These are phyloP conservation scores for Hystrix cristata DNA, from an alignment of 2,113 vertebrate genomes.

Conservation along the genomic window DNA sequence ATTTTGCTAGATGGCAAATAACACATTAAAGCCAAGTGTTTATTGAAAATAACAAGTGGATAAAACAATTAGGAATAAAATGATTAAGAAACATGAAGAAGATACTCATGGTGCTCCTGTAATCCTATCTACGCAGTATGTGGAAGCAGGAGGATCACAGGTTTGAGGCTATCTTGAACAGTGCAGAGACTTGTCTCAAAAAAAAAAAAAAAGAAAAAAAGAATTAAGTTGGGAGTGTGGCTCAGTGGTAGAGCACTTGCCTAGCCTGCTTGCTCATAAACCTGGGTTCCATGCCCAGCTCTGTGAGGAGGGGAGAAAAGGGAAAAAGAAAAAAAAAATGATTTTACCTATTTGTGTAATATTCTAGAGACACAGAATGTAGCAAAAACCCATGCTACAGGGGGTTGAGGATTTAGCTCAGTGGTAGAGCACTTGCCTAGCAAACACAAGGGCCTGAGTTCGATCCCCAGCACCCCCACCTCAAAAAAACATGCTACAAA, in stretches of 20 bases:
- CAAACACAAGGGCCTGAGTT: no score
- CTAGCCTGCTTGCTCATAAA: background rate
- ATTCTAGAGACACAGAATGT: background rate
- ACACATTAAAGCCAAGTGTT: conserved; percentile 49
- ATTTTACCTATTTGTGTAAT: conserved; percentile 40
- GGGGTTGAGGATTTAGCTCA: no score
- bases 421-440: no score
- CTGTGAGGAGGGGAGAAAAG: background rate
- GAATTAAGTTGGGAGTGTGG: background rate
- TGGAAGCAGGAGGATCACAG: background rate
- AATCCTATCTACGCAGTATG: background rate
- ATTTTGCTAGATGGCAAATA: conserved; percentile 13
- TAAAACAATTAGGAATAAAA: conserved; percentile 46
- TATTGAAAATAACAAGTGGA: conserved; percentile 45
- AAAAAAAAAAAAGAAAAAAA: conserved; percentile 38
- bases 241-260: background rate
- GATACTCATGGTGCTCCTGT: background rate
- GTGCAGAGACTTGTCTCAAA: background rate
- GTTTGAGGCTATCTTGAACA: background rate
- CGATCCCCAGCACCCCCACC: no score
- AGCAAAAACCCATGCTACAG: background rate
- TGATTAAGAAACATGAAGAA: conserved; percentile 49
- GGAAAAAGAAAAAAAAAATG: background rate
- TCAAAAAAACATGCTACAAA: background rate
- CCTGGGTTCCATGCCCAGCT: background rate